Conservation (phyloP, 2,113 vertebrate species). For the Pseudopipra pipra region DNA sequence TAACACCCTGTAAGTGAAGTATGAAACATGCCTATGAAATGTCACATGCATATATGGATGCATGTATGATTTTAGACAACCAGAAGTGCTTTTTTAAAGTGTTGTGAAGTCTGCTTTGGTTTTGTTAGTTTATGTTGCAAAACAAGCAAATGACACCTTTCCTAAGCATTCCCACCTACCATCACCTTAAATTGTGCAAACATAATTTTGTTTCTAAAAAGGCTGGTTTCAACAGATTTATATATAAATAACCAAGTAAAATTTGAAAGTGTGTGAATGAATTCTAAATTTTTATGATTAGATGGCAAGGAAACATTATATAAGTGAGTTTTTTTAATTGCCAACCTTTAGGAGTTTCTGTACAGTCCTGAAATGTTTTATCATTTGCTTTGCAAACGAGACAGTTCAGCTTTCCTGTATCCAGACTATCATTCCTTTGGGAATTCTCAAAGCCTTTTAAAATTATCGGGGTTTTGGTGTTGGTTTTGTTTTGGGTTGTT, state of each 20-base stretch:
- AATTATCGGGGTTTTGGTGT: conserved; percentile 49
- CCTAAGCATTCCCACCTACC: background rate
- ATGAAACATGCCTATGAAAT: conserved; percentile 38
- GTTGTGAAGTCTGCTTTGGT: background rate
- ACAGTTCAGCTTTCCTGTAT: conserved; percentile 17
- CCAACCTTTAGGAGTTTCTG: background rate
- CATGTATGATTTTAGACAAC: background rate
- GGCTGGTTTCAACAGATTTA: background rate
- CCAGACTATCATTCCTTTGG: conserved; percentile 48
- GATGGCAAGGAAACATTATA: background rate
- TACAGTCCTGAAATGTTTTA: conserved; percentile 17
- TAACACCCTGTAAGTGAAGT: conserved; percentile 53
- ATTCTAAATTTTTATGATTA: background rate
- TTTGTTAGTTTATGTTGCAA: background rate
- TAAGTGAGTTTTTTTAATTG: background rate
- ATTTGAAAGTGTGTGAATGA: background rate
- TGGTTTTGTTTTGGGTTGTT: background rate
- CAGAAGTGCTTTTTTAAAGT: conserved; percentile 1
- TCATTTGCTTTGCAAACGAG: conserved; percentile 51
- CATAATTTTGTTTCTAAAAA: background rate
- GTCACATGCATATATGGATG: background rate
- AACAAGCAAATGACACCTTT: background rate
- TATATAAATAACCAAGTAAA: background rate
- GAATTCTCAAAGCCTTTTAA: conserved; percentile 75
- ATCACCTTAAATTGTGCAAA: background rate